A percentile compares a stretch with the other conserved stretches of the same genome.
These are phyloP conservation scores for Bombus sylvicola DNA, from an alignment of 1,140 invertebrate genomes.

Conservation along the genomic window DNA sequence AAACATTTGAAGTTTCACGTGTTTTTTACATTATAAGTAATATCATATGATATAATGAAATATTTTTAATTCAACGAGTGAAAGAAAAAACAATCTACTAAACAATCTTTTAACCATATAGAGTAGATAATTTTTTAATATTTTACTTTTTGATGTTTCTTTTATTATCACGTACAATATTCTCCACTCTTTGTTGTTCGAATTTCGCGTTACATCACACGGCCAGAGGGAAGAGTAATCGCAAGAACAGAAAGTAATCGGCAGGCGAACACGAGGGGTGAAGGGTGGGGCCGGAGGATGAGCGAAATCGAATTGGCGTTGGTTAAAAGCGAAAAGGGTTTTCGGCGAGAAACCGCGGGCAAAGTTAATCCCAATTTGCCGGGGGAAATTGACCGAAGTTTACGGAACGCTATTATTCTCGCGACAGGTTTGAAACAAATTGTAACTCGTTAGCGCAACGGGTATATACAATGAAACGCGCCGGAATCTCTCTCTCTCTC, in stretches of 20 bases:
- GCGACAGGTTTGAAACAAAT: conserved; percentile 61
- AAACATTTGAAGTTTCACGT: not conserved
- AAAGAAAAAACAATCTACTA: too few species aligned
- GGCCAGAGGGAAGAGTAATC: not conserved
- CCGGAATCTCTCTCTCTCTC: conserved; percentile 20
- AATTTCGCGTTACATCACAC: not conserved
- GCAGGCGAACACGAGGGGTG: not conserved
- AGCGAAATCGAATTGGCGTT: conserved; percentile 42
- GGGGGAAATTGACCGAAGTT: conserved; percentile 53
- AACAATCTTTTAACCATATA: too few species aligned
- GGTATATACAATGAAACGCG: conserved; percentile 58
- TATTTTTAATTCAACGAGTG: too few species aligned
- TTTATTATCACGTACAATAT: not conserved
- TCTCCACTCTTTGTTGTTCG: not conserved
- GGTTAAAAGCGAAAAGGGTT: conserved; percentile 47
- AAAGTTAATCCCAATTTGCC: conserved; percentile 55
- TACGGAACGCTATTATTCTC: conserved; percentile 49
- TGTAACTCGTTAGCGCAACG: conserved; percentile 58
- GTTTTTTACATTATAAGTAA: too few species aligned
- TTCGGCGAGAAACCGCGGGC: conserved; percentile 43
- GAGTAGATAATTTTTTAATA: not conserved
- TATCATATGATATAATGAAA: too few species aligned
- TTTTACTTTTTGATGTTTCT: not conserved
- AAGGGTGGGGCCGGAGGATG: not conserved
- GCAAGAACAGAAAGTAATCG: conserved; percentile 45